Evolutionary conservation across 2,113 vertebrate species (phyloP).

Genomic region (Alaudala cheleensis): DNA sequence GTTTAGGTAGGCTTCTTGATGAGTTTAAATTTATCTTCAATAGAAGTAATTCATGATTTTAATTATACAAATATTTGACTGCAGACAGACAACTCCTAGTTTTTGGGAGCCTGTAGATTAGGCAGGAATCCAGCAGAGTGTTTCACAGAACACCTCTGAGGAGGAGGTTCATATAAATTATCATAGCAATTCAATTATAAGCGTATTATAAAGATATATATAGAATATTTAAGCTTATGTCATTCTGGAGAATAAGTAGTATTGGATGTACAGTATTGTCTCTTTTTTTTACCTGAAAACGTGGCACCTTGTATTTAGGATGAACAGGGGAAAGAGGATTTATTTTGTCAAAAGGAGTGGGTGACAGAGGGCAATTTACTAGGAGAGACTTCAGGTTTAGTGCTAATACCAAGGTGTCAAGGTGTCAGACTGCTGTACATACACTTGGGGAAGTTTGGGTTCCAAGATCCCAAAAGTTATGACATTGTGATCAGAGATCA

Average conservation of each 20-base stretch:
- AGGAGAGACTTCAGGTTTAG: not conserved
- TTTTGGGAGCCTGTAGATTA: not conserved
- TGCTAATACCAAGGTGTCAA: not conserved
- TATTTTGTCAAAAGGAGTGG: not conserved
- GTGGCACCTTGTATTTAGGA: not conserved
- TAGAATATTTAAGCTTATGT: not conserved
- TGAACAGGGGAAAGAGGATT: not conserved
- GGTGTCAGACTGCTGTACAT: not conserved
- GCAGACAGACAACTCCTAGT: not conserved
- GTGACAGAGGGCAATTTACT: rapidly evolving
- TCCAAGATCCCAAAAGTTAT: not conserved
- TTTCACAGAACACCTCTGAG: not conserved
- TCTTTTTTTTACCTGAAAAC: not conserved
- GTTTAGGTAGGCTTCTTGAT: not conserved
- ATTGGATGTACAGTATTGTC: not conserved
- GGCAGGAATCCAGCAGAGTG: not conserved
- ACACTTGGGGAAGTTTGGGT: not conserved
- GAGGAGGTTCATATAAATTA: not conserved
- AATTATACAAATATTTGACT: not conserved
- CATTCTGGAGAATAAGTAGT: not conserved
- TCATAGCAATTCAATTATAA: not conserved
- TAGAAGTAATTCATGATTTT: not conserved
- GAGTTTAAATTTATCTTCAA: not conserved
- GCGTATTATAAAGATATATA: not conserved
- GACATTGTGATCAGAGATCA: not conserved